Evolutionary conservation across 2,888 invertebrate genomes (phyloP).

Genomic region (Drosophila flavopinicola): DNA sequence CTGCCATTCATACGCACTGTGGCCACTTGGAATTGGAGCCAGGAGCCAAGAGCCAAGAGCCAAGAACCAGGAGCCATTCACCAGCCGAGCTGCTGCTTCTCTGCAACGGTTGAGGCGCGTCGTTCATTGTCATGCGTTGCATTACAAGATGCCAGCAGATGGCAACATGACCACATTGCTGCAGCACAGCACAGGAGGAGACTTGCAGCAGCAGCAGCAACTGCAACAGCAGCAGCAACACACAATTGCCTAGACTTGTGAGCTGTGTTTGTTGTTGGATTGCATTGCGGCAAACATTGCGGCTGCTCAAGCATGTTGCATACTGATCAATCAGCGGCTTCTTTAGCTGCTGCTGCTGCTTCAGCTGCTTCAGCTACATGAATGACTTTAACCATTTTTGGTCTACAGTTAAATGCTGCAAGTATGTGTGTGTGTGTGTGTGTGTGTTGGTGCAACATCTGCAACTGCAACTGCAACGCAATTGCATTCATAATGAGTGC

Average conservation of each 20-base stretch:
- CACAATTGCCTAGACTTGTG: conserved; percentile 72
- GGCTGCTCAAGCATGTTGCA: conserved; percentile 77
- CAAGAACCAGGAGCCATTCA: conserved; percentile 46
- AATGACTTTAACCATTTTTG: conserved; percentile 82
- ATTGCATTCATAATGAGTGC: conserved; percentile 76
- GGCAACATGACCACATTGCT: conserved; percentile 26
- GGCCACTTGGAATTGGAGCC: conserved; percentile 36
- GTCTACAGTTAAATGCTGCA: conserved; percentile 76
- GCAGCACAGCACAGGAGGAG: conserved; percentile 5
- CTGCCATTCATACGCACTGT: conserved; percentile 75
- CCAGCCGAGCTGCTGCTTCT: conserved; percentile 9
- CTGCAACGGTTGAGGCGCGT: conserved; percentile 43
- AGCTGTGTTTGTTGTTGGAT: conserved; percentile 40
- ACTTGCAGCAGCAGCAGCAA: conserved; percentile 14
- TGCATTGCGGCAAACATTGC: conserved; percentile 70
- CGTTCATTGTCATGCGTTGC: conserved; percentile 82
- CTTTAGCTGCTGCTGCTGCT: conserved; percentile 56
- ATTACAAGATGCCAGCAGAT: conserved; percentile 80
- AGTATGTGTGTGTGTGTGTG: conserved; percentile 9
- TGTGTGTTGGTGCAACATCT: conserved; percentile 49
- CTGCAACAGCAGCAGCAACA: conserved; percentile 31
- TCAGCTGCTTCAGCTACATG: conserved; percentile 49
- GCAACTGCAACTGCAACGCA: conserved; percentile 45
- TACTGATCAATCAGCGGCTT: conserved; percentile 81
- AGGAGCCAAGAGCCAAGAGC: conserved; percentile 12